These are phyloP conservation scores for Saturnia japonica DNA, from an alignment of 2,888 invertebrate species.

Conservation along the genomic window DNA sequence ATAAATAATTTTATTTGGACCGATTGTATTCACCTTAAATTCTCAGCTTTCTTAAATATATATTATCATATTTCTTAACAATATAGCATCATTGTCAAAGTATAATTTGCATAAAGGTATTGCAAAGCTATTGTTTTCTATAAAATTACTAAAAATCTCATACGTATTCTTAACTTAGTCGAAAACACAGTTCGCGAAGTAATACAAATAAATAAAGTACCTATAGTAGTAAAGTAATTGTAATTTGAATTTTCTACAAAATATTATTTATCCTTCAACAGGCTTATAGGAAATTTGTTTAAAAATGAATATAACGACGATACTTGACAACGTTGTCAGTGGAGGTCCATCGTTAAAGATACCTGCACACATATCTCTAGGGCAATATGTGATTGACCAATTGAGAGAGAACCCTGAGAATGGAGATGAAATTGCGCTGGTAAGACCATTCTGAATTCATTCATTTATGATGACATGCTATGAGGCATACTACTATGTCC, in stretches of 20 bases:
- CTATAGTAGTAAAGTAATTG: too few relatives aligned
- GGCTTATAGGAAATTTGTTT: not conserved
- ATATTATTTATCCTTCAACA: not conserved
- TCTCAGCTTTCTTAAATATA: too few relatives aligned
- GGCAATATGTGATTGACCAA: conserved; percentile 13
- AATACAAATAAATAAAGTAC: not conserved
- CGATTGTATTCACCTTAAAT: too few relatives aligned
- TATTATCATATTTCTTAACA: not conserved
- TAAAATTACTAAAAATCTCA: not conserved
- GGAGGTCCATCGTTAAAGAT: not conserved
- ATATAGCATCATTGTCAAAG: not conserved
- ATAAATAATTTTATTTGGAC: too few relatives aligned
- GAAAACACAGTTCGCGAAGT: not conserved
- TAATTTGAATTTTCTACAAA: not conserved
- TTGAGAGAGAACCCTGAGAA: not conserved
- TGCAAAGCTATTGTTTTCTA: not conserved
- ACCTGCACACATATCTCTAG: conserved; percentile 7
- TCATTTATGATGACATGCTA: not conserved
- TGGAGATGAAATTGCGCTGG: not conserved
- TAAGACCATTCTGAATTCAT: not conserved
- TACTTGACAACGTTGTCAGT: not conserved
- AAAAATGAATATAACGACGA: not conserved
- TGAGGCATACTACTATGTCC: not conserved
- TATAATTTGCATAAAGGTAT: not conserved
- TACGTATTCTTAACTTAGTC: not conserved